phyloP scores from a whole-genome alignment of 2,113 vertebrate species.

The Rhagologus leucostigma region DNA sequence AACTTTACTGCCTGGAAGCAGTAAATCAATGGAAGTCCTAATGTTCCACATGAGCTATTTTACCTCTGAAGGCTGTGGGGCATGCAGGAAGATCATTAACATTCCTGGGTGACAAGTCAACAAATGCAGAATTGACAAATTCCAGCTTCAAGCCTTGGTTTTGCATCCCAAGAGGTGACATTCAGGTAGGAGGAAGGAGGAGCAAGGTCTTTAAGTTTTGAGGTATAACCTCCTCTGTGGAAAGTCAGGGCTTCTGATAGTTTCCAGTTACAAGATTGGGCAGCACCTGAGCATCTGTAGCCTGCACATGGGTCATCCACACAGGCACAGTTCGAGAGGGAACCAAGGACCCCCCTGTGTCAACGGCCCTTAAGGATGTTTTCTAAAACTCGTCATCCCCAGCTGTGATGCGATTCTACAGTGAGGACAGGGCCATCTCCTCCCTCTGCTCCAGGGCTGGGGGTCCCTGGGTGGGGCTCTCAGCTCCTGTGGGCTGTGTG shows the following conservation, averaged over 20 bases:
- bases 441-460: background rate
- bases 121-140: constrained; percentile 4
- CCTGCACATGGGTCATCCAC: background rate
- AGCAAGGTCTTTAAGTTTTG: background rate
- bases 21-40: background rate
- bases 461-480: background rate
- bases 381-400: too few relatives aligned
- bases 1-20: background rate
- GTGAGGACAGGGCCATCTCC: background rate
- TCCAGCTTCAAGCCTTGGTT: background rate
- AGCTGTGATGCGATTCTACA: background rate
- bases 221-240: rapidly evolving
- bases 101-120: background rate
- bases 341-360: too few relatives aligned
- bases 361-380: too few relatives aligned
- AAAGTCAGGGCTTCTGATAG: background rate
- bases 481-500: background rate
- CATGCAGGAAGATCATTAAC: background rate
- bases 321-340: rapidly evolving
- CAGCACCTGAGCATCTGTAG: background rate
- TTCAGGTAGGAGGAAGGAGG: background rate
- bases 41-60: background rate
- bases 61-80: background rate
- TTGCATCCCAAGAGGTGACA: background rate
- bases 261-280: background rate